These are phyloP conservation scores for Silurus meridionalis DNA, from an alignment of 2,113 vertebrate genomes.

Conservation along the genomic window DNA sequence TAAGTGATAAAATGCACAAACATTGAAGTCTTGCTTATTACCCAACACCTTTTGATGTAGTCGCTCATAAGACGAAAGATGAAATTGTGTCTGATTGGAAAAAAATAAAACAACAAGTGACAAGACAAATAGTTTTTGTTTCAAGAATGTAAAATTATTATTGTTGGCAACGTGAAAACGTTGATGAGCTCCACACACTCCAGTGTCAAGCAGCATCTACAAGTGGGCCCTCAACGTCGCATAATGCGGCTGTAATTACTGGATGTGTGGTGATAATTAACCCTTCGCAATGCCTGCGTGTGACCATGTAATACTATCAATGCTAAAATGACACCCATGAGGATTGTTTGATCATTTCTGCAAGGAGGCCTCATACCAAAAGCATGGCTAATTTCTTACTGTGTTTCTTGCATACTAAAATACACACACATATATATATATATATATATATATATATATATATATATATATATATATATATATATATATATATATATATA, in stretches of 20 bases:
- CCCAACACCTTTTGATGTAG: not conserved
- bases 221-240: conserved; percentile 39
- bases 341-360: conserved; percentile 16
- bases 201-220: conserved; percentile 33
- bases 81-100: not conserved
- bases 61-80: not conserved
- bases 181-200: conserved; percentile 39
- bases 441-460: too few relatives aligned
- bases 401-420: conserved; percentile 18
- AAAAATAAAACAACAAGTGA: not conserved
- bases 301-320: conserved; percentile 33
- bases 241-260: conserved; percentile 50
- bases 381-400: conserved; percentile 26
- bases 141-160: not conserved
- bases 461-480: too few relatives aligned
- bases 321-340: conserved; percentile 25
- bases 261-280: conserved; percentile 49
- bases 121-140: not conserved
- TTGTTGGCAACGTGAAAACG: not conserved
- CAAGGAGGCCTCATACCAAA: conserved; percentile 7
- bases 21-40: not conserved
- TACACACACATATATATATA: too few relatives aligned
- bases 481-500: too few relatives aligned
- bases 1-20: not conserved
- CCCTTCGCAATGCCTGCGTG: conserved; percentile 38